phyloP scores from a whole-genome alignment of 2,888 invertebrate species.

The Cyaniris semiargus region DNA sequence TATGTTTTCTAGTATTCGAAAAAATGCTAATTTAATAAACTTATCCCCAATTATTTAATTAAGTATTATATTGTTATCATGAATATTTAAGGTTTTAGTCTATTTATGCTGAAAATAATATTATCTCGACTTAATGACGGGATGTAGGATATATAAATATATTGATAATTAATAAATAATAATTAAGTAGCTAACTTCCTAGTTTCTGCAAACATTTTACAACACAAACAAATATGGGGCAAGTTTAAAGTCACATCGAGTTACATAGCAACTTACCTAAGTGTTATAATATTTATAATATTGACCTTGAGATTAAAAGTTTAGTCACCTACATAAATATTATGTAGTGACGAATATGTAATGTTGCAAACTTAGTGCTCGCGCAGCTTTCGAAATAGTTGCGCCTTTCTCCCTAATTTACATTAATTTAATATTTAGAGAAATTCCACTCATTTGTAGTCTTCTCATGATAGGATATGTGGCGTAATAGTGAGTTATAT shows the following conservation, averaged over 20 bases:
- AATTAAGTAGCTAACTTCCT: neutral
- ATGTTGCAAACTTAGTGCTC: slow-evolving; percentile 42
- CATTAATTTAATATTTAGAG: slow-evolving; percentile 39
- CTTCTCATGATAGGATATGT: slow-evolving; percentile 6
- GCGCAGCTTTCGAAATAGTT: slow-evolving; percentile 40
- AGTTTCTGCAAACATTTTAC: neutral
- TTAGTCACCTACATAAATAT: neutral
- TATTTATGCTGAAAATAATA: no score
- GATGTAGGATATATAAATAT: no score
- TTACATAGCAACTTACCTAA: neutral
- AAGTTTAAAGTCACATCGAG: neutral
- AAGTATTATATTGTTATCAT: no score
- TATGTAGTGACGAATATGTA: neutral
- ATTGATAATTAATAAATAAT: no score
- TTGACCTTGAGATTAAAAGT: neutral
- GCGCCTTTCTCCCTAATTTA: slow-evolving; percentile 44
- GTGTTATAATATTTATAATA: neutral
- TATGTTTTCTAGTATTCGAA: no score
- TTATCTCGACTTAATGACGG: no score
- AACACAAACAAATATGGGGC: no score
- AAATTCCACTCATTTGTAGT: slow-evolving; percentile 18
- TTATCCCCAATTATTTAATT: no score
- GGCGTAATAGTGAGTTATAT: neutral
- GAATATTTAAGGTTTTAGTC: no score
- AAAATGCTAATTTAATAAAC: no score